Evolutionary conservation across 2,797 vertebrate species (phyloP), one percentile per base, ranked within the genome.

Genomic region (Hoplostethus mediterraneus): DNA sequence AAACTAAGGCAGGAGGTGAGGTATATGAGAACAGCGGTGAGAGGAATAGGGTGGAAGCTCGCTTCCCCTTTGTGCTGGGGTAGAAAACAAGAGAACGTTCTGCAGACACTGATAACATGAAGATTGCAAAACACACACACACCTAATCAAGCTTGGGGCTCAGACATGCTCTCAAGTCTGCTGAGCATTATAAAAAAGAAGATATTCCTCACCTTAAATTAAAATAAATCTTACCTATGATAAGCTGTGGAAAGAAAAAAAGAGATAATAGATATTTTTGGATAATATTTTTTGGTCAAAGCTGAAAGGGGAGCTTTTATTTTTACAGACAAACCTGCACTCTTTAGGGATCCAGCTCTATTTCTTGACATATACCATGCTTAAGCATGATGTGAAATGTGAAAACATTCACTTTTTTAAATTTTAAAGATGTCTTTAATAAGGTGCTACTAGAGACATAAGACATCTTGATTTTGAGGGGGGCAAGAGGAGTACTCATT

Each of bases 1-100:
- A 90, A 94, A 94, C 91, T 93, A 94, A 95, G 92, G 93, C 93
- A 95, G 93, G 93, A 94, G 82, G 94, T 93, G 95, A 97, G 96
- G 95, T 95, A 96, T 92, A 93, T 95, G 91, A 90, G 82, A 91
- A 89, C 84, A 90, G 84, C 90, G 88, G 91, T 52, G 83, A 84
- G 88, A 54, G 75, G 86, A 94, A 88, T 78, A 80, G 63, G 92
- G 91, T 76, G 87, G 84, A 86, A 78, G 84, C 79, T 92, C 83
- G 84, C 90, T 36, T 89, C 90, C 91, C 79, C 82, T 83, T 76
- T 84, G 85, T 92, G 87, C 79, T 88, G 87, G 88, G 89, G 68
- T 80, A 57, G 67, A 21, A 51, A 38, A 40, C n/a, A 62, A 88
- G 28, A 74, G 31, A 59, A 14, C 3, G 25, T 21, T 58, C 25